Conservation (phyloP, 1,140 invertebrate genomes). For the Ostrea edulis region DNA sequence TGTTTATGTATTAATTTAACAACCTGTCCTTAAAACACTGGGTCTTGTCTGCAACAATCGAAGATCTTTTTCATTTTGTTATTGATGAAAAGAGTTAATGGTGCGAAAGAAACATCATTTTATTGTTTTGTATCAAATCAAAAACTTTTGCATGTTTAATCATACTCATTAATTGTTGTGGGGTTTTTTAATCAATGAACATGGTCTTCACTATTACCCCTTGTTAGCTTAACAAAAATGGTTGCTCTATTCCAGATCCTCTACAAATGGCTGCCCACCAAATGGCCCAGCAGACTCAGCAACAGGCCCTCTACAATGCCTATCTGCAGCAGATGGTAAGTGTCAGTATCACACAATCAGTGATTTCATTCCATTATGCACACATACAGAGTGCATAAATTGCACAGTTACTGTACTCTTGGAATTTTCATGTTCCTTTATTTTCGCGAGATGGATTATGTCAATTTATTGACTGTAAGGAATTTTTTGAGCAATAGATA, state of each 20-base stretch:
- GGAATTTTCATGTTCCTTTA: background rate
- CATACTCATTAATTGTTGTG: too few species aligned
- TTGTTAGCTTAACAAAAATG: too few species aligned
- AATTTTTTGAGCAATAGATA: background rate
- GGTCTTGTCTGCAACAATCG: background rate
- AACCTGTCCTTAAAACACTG: background rate
- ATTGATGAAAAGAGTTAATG: background rate
- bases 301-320: conserved; percentile 70
- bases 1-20: background rate
- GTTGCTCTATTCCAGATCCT: conserved; percentile 24
- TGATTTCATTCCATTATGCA: too few species aligned
- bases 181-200: too few species aligned
- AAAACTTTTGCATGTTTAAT: too few species aligned
- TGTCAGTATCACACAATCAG: background rate
- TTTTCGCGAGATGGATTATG: background rate
- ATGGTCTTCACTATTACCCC: too few species aligned
- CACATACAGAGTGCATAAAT: too few species aligned
- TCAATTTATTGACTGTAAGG: background rate
- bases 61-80: background rate
- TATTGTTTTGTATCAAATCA: too few species aligned
- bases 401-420: too few species aligned
- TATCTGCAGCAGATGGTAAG: conserved; percentile 66
- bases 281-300: conserved; percentile 64
- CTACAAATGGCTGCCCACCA: conserved; percentile 60
- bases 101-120: background rate